Percentiles rank a stretch among this genome's conserved stretches.
These are phyloP conservation scores for Epinotia nisella DNA, from an alignment of 2,888 invertebrate genomes.

Conservation along the genomic window DNA sequence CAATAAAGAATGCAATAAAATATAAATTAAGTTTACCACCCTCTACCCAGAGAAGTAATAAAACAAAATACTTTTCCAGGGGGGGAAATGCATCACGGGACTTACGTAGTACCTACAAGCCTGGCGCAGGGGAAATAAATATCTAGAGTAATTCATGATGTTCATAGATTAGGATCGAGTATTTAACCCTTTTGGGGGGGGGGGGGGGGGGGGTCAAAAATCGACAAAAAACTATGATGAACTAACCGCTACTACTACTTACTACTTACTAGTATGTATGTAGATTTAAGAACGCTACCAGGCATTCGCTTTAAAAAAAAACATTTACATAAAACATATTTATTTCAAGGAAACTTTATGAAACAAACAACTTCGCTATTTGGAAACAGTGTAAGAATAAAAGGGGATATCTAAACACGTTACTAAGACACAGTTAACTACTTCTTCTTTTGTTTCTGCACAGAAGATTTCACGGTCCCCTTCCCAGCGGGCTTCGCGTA, in stretches of 20 bases:
- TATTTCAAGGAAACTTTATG: background rate
- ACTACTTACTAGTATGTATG: no score
- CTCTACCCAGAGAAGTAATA: background rate
- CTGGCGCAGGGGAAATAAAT: no score
- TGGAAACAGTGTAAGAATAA: background rate
- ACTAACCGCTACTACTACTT: no score
- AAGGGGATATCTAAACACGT: background rate
- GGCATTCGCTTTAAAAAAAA: no score
- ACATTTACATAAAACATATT: background rate
- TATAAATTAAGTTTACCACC: background rate
- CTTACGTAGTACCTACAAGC: no score
- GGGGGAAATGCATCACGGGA: no score
- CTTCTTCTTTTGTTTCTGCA: slow-evolving; percentile 5
- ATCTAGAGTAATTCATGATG: background rate
- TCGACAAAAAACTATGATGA: no score
- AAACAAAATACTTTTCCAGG: background rate
- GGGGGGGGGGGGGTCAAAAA: no score
- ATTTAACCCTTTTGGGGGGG: no score
- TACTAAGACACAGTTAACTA: background rate
- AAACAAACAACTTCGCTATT: background rate
- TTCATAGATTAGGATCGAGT: background rate
- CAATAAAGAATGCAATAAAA: slow-evolving; percentile 6
- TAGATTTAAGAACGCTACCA: no score
- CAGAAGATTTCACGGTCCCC: background rate
- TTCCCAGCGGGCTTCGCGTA: background rate